Conservation (phyloP, 2,888 invertebrate genomes). For the Sinodicranocentrus sp. region DNA sequence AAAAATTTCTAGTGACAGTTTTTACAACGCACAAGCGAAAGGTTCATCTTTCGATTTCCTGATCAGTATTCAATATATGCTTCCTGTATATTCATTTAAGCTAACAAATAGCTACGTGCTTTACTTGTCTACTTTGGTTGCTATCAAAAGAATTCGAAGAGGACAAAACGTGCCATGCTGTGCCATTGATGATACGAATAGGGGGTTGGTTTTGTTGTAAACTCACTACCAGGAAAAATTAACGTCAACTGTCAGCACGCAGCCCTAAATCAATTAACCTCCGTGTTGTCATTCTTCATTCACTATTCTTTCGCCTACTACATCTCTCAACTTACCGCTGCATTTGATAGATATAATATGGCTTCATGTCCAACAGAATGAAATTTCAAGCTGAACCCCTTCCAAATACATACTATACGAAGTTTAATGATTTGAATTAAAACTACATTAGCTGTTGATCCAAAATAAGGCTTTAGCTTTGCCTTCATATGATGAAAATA, state of each 20-base stretch:
- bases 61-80: too few relatives aligned
- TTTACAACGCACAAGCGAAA: background rate
- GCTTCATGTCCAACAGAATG: too few relatives aligned
- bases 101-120: too few relatives aligned
- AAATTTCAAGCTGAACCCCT: too few relatives aligned
- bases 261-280: conserved; percentile 37
- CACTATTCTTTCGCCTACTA: background rate
- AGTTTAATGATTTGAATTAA: too few relatives aligned
- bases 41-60: too few relatives aligned
- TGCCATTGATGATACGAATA: background rate
- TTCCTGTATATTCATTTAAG: too few relatives aligned
- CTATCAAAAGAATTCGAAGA: background rate
- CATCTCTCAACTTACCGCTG: background rate
- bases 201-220: conserved; percentile 4
- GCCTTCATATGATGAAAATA: too few relatives aligned
- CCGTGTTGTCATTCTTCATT: conserved; percentile 19
- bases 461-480: too few relatives aligned
- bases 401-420: too few relatives aligned
- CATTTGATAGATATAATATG: background rate
- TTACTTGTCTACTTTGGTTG: too few relatives aligned
- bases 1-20: conserved; percentile 25
- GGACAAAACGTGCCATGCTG: background rate
- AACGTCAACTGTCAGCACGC: conserved; percentile 29
- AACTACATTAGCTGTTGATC: too few relatives aligned
- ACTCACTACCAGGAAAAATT: conserved; percentile 22